Conservation (phyloP, 2,113 vertebrate genomes). For the Hydrochoerus hydrochaeris region DNA sequence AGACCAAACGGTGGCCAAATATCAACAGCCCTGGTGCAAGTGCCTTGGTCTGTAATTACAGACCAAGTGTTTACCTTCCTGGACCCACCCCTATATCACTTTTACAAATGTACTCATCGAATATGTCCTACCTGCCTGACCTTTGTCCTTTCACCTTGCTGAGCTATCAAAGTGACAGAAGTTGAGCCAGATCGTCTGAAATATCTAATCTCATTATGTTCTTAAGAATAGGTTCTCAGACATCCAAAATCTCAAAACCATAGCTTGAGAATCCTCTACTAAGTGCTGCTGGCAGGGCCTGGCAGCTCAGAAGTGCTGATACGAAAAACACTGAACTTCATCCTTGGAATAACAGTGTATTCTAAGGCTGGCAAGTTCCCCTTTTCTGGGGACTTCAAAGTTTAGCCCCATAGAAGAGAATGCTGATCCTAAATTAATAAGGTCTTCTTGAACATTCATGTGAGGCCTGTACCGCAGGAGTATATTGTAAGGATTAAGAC, state of each 20-base stretch:
- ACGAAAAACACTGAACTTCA: neutral
- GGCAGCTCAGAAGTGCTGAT: neutral
- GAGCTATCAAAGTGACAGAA: neutral
- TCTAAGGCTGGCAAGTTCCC: neutral
- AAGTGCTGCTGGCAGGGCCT: neutral
- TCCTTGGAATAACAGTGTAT: neutral
- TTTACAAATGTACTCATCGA: conserved; percentile 8
- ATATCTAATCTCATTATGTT: neutral
- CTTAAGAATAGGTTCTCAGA: conserved; percentile 12
- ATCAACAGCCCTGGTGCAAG: neutral
- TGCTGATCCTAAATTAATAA: neutral
- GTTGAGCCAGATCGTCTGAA: conserved; percentile 2
- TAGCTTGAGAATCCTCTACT: neutral
- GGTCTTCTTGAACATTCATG: neutral
- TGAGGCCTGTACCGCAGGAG: accelerated
- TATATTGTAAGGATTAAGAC: neutral
- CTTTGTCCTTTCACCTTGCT: conserved; percentile 37
- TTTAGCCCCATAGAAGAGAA: neutral
- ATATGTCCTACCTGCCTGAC: neutral
- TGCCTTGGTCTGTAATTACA: conserved; percentile 31
- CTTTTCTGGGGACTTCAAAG: neutral
- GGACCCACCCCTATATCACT: neutral
- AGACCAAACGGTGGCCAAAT: conserved; percentile 31
- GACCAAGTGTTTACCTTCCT: conserved; percentile 3
- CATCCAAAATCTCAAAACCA: neutral